Base-by-base conservation (phyloP, 2,888 invertebrate species). In the Laothoe populi region DNA sequence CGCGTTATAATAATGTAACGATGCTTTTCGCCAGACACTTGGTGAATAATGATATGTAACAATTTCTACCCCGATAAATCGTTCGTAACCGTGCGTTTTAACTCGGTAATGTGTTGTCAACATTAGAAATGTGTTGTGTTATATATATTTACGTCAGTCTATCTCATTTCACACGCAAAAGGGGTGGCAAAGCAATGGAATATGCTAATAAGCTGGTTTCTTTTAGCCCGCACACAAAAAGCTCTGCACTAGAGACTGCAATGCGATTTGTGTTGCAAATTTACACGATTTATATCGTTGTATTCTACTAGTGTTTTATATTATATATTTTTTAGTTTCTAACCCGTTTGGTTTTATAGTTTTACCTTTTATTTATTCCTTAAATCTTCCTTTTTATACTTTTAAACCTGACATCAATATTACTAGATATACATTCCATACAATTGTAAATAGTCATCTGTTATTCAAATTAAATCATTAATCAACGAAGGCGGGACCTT, bases 231-330 rank as follows among this genome's bases (percentile, higher is more conserved):
- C 84, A 85, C 83, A 90, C 89, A 91, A 91, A 91, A 92, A 92
- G 85, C 89, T 88, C 92, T 91, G 92, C 92, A 92, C 90, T 87
- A 85, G 84, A 85, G 82, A 89, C 92, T 92, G 92, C 92, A 92
- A 88, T 92, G 91, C 88, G 88, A 91, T 92, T 91, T 92, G 90
- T 84, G 83, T 90, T 92, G 92, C 91, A 88, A 91, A 90, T 92
- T 90, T 82, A 67, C 76, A 74, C 71, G 70, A 78, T 77, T 77
- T 79, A 76, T 78, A 24, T 58, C 31, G 24, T 60, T 53, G 35
- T 62, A 35, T 67, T 66, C 49, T 35, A 60, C 63, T 62, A 53
- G 64, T 64, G 58, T 64, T 59, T 45, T 42, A 63, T 60, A n/a
- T 19, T 60, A 42, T 60, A n/a, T 35, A 7, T 16, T 13, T 40